A percentile compares a stretch with the other conserved stretches of the same genome.
Conservation (phyloP, 53 echinoderm and acorn worm genomes). For the Temnopleurus reevesii region DNA sequence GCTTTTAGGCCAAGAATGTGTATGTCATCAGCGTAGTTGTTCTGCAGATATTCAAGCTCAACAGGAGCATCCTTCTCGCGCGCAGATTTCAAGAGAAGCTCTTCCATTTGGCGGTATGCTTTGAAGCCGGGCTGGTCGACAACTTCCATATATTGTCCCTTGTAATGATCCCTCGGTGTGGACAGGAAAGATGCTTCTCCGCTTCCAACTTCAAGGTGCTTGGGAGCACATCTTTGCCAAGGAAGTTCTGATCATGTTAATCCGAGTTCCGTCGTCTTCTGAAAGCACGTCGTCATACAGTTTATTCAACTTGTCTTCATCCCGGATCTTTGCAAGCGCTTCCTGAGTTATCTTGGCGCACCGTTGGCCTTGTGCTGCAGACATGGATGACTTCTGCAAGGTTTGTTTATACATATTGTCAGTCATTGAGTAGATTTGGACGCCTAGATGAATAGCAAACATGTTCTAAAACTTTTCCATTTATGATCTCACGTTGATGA, state of each 20-base stretch:
- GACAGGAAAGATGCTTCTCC: not conserved
- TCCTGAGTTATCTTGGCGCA: not conserved
- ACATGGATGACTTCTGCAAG: not conserved
- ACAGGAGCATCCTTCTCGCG: not conserved
- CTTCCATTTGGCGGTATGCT: slow-evolving; percentile 30
- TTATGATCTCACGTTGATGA: not conserved
- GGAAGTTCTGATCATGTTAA: not conserved
- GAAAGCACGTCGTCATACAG: not conserved
- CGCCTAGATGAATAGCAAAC: not conserved
- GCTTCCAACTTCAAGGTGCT: not conserved
- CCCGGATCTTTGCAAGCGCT: not conserved
- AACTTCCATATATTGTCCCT: not conserved
- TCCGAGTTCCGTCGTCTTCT: not conserved
- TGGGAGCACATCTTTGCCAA: not conserved
- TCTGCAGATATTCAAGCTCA: not conserved
- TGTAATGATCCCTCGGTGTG: not conserved
- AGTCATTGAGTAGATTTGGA: not conserved
- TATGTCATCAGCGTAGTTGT: not conserved
- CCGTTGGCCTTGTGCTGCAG: not conserved
- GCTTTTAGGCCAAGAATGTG: not conserved
- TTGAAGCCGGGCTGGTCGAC: not conserved
- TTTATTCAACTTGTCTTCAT: not conserved
- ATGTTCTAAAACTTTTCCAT: not conserved
- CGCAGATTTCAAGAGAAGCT: slow-evolving; percentile 29
- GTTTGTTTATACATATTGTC: not conserved